Evolutionary conservation across 2,888 invertebrate species (phyloP), one percentile per base, ranked within the genome.

Genomic region (Drosophila aldrichi): DNA sequence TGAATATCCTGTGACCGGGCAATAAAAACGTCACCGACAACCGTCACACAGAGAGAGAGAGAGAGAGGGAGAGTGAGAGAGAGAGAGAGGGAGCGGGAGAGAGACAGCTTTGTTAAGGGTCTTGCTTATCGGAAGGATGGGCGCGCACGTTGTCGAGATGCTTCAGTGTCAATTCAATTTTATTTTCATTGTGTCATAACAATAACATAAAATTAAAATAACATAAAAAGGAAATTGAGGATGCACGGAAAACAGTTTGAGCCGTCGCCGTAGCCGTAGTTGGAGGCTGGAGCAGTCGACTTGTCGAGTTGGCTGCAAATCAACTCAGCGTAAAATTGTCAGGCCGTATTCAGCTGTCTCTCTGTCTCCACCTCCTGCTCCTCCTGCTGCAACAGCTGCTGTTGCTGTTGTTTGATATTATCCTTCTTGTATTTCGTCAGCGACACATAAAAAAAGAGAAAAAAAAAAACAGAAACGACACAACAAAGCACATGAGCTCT

Each of bases 161-260:
- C 91, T 88, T 92, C 92, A 89, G 91, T 92, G 92, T 92, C 93
- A 92, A 92, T 92, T 92, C 92, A 92, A 92, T 92, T 92, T 92
- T 91, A 92, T 92, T 92, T 85, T 92, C 92, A 92, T 92, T 92
- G 93, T 92, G 91, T 92, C 93, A 92, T 92, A 92, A 92, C 93
- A 92, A 92, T 92, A 92, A 92, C 92, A 92, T 92, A 92, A 92
- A 92, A 92, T 92, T 92, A 92, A 92, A 92, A 92, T 91, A 92
- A 92, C 93, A 92, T 92, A 92, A 92, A 92, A 92, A 89, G 92
- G 92, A 92, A 92, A 92, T 92, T 91, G 92, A 91, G 92, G 89
- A 90, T 91, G 91, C 91, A 72, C 73, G 56, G 51, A 40, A 32
- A 54, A 18, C 71, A 43, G 43, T 29, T 41, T 25, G 32, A 40